A percentile compares a stretch with the other conserved stretches of the same genome.
phyloP scores from a whole-genome alignment of 2,797 vertebrate genomes.

The Rhinogobio ventralis region DNA sequence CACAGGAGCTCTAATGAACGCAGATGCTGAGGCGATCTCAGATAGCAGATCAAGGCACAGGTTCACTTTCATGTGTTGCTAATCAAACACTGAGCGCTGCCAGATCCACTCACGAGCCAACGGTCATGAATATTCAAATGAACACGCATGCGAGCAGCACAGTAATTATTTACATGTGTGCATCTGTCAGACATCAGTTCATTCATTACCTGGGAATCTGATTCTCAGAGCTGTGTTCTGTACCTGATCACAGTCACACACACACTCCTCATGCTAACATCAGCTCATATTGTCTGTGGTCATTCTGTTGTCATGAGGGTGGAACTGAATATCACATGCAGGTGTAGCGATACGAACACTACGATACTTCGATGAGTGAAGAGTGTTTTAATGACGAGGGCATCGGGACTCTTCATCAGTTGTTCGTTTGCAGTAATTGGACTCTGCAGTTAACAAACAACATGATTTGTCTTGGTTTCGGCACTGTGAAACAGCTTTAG shows the following conservation, averaged over 20 bases:
- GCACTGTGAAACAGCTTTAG: not conserved
- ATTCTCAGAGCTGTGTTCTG: too few species aligned
- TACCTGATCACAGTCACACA: not conserved
- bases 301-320: not conserved
- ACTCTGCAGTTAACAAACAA: not conserved
- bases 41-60: constrained; percentile 13
- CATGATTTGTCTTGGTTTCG: not conserved
- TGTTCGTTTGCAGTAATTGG: too few species aligned
- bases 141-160: not conserved
- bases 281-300: constrained; percentile 28
- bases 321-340: not conserved
- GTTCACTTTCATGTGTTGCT: constrained; percentile 55
- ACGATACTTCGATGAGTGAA: too few species aligned
- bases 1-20: not conserved
- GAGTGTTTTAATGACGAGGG: not conserved
- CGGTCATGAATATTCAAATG: constrained; percentile 66
- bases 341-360: not conserved
- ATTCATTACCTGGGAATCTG: not conserved
- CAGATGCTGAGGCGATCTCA: constrained; percentile 9
- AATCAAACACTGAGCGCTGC: constrained; percentile 33
- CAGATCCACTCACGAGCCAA: constrained; percentile 11
- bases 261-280: too few species aligned
- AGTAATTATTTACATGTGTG: not conserved
- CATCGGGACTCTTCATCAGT: not conserved
- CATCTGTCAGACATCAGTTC: not conserved